Evolutionary conservation across 2,888 invertebrate species (phyloP).

Genomic region (Drosophila conformis): DNA sequence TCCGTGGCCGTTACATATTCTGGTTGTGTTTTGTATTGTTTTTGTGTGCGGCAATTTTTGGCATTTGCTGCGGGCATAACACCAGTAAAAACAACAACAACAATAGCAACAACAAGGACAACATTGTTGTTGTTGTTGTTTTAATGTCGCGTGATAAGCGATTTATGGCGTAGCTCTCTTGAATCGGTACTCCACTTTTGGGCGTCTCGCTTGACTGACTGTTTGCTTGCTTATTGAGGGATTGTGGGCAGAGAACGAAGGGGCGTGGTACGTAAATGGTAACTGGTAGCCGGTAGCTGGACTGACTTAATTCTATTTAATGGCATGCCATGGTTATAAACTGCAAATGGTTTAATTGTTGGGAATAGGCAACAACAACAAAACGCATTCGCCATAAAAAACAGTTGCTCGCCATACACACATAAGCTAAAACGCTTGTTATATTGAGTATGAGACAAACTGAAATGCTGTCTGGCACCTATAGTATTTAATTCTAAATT

Average conservation of each 20-base stretch:
- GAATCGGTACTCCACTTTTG: constrained; percentile 74
- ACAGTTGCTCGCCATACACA: constrained; percentile 21
- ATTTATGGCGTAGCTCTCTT: constrained; percentile 77
- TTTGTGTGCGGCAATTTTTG: constrained; percentile 79
- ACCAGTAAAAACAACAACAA: constrained; percentile 42
- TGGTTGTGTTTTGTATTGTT: constrained; percentile 67
- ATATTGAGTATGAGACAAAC: constrained; percentile 1
- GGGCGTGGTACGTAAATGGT: background rate
- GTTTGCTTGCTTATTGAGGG: constrained; percentile 28
- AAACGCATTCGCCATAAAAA: constrained; percentile 45
- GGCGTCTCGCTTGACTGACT: constrained; percentile 73
- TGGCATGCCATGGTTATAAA: constrained; percentile 78
- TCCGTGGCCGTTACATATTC: constrained; percentile 74
- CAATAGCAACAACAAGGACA: constrained; percentile 16
- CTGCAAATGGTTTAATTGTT: constrained; percentile 78
- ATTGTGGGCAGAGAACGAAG: constrained; percentile 16
- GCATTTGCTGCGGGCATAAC: constrained; percentile 74
- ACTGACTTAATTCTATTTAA: constrained; percentile 77
- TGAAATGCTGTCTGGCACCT: constrained; percentile 7
- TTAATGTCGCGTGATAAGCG: constrained; percentile 80
- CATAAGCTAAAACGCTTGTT: constrained; percentile 26
- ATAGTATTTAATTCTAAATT: background rate
- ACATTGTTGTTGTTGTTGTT: constrained; percentile 52
- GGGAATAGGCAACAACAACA: constrained; percentile 43
- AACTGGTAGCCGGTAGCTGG: constrained; percentile 20